Evolutionary conservation across 2,888 invertebrate genomes (phyloP).

Genomic region (Papilio protenor): DNA sequence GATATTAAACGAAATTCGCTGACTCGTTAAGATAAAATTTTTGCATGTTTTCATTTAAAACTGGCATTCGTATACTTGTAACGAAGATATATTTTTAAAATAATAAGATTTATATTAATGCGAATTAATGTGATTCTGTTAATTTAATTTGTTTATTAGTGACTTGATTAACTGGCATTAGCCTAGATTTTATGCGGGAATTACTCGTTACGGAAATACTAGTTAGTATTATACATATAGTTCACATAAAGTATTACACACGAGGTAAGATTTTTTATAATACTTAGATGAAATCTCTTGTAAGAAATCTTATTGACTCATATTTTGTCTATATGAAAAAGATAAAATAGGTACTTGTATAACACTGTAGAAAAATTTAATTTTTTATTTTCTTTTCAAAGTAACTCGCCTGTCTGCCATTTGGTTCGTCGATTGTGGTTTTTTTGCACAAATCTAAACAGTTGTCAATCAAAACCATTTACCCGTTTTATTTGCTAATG

Average conservation of each 20-base stretch:
- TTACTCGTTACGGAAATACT: too few species aligned
- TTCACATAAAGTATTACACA: neutral
- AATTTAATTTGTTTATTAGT: too few species aligned
- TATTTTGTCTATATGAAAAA: neutral
- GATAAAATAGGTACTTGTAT: neutral
- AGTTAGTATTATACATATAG: too few species aligned
- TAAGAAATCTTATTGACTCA: neutral
- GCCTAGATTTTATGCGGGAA: too few species aligned
- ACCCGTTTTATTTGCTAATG: neutral
- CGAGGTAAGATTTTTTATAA: neutral
- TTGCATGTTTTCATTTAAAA: neutral
- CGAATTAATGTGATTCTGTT: neutral
- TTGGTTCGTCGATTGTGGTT: neutral
- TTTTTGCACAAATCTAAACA: neutral
- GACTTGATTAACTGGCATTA: neutral
- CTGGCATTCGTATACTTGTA: neutral
- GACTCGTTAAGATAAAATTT: slow-evolving; percentile 3
- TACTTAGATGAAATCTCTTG: neutral
- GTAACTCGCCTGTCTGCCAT: neutral
- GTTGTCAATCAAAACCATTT: neutral
- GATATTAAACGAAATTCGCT: slow-evolving; percentile 3
- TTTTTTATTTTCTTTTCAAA: neutral
- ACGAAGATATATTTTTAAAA: neutral
- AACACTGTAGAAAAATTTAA: neutral
- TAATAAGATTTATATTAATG: neutral